Percentiles rank a stretch among this genome's conserved stretches.
phyloP scores from a whole-genome alignment of 2,113 vertebrate species.

The Chloropsis cyanopogon region DNA sequence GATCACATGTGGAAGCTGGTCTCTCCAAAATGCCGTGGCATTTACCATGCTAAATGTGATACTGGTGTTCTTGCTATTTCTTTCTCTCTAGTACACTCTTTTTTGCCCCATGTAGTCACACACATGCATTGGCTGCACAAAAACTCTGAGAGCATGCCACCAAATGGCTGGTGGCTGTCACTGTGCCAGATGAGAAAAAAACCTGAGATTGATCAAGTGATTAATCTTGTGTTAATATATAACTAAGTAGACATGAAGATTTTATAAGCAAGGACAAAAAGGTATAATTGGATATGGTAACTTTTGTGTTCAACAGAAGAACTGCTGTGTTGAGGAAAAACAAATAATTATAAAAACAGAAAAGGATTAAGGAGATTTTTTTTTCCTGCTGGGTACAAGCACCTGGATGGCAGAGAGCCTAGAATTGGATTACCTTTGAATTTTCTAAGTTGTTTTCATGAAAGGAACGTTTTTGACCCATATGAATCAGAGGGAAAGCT shows the following conservation, averaged over 20 bases:
- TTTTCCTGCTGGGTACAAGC: slow-evolving; percentile 47
- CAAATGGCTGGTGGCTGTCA: not conserved
- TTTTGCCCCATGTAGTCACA: not conserved
- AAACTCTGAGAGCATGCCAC: not conserved
- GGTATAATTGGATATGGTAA: slow-evolving; percentile 6
- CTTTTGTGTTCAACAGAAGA: not conserved
- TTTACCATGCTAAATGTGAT: not conserved
- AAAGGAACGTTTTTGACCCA: slow-evolving; percentile 19
- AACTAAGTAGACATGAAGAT: not conserved
- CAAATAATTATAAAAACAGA: slow-evolving; percentile 50
- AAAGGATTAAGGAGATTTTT: slow-evolving; percentile 28
- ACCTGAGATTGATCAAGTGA: not conserved
- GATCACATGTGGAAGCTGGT: not conserved
- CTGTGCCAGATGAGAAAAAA: not conserved
- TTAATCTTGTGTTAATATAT: slow-evolving; percentile 37
- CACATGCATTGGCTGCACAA: not conserved
- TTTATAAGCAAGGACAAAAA: slow-evolving; percentile 32
- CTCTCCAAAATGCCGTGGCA: not conserved
- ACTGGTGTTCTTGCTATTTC: not conserved
- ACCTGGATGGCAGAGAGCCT: slow-evolving; percentile 62
- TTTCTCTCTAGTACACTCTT: not conserved
- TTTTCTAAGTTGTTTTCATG: slow-evolving; percentile 42
- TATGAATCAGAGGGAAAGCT: not conserved
- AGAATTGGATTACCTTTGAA: slow-evolving; percentile 54
- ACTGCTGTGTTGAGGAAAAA: slow-evolving; percentile 13